These are phyloP conservation scores for Antechinus stuartii DNA, from an alignment of 2,113 vertebrate genomes.

Conservation along the genomic window DNA sequence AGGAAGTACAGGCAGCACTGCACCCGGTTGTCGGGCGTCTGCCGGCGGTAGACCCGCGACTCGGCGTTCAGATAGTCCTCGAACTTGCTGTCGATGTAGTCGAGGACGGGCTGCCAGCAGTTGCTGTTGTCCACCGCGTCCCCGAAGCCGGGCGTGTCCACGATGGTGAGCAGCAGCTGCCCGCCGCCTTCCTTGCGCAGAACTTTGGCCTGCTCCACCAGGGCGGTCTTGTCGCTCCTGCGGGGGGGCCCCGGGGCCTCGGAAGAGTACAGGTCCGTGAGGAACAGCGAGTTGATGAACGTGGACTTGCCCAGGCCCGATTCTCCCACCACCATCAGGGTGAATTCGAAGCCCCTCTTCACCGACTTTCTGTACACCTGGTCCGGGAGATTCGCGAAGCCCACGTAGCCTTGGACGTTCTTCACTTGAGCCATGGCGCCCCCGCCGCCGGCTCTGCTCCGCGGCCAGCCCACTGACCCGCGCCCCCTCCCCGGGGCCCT, in stretches of 20 bases:
- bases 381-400: not conserved
- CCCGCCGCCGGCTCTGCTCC: too few species aligned
- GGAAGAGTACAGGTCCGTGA: slow-evolving; percentile 86
- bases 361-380: not conserved
- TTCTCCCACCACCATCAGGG: slow-evolving; percentile 80
- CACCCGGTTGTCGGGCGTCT: slow-evolving; percentile 64
- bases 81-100: slow-evolving; percentile 87
- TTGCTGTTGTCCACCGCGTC: slow-evolving; percentile 82
- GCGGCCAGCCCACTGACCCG: too few species aligned
- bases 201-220: slow-evolving; percentile 94
- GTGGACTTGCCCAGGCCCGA: slow-evolving; percentile 90
- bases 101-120: slow-evolving; percentile 86
- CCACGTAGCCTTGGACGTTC: not conserved
- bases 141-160: slow-evolving; percentile 95
- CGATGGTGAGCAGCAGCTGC: slow-evolving; percentile 94
- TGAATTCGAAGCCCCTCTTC: slow-evolving; percentile 18
- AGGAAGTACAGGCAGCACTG: slow-evolving; percentile 88
- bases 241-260: slow-evolving; percentile 89
- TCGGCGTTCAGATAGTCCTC: slow-evolving; percentile 88
- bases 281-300: slow-evolving; percentile 89
- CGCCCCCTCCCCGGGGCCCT: too few species aligned
- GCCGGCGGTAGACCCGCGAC: slow-evolving; percentile 84
- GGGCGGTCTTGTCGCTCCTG: slow-evolving; percentile 89
- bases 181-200: slow-evolving; percentile 94
- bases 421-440: not conserved